A percentile compares a stretch with the other conserved stretches of the same genome.
These are phyloP conservation scores for Brachyistius frenatus DNA, from an alignment of 2,113 vertebrate genomes.

Conservation along the genomic window DNA sequence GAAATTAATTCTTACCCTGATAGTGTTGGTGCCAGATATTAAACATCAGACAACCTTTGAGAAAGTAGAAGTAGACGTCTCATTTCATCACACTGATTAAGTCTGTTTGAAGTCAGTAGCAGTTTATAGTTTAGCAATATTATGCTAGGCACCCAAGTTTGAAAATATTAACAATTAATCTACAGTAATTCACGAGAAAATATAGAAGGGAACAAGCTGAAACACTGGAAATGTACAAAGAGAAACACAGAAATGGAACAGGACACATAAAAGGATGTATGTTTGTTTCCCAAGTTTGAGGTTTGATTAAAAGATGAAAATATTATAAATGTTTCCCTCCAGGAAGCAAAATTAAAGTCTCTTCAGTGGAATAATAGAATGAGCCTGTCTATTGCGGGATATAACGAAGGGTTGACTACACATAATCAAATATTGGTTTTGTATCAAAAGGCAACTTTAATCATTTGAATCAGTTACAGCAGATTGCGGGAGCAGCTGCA, in stretches of 20 bases:
- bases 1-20: not conserved
- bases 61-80: conserved; percentile 9
- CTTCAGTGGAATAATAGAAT: not conserved
- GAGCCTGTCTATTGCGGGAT: not conserved
- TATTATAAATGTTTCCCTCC: not conserved
- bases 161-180: conserved; percentile 17
- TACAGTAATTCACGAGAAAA: not conserved
- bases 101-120: conserved; percentile 40
- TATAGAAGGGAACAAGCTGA: not conserved
- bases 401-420: conserved; percentile 3
- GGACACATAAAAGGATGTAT: not conserved
- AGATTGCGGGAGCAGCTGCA: not conserved
- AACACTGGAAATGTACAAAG: not conserved
- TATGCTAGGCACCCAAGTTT: not conserved
- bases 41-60: conserved; percentile 12
- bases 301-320: conserved; percentile 32
- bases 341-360: not conserved
- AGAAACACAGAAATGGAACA: not conserved
- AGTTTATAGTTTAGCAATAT: not conserved
- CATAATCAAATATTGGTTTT: not conserved
- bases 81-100: conserved; percentile 13
- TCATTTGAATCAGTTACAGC: not conserved
- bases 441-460: not conserved
- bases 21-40: not conserved
- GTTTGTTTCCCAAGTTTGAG: not conserved